Conservation (phyloP, 2,113 vertebrate species). For the Oreochromis spilurus region DNA sequence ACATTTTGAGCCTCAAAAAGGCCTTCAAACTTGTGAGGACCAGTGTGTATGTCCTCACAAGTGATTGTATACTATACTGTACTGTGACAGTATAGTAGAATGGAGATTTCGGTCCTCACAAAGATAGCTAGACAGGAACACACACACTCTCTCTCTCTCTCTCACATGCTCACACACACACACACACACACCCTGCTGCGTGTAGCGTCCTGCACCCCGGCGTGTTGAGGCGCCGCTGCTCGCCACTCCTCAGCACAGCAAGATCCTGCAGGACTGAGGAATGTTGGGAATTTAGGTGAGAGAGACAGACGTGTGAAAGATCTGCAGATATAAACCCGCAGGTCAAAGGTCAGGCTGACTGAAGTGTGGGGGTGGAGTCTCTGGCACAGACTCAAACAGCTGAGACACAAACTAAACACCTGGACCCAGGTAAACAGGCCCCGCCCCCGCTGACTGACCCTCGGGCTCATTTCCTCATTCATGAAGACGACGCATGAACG, state of each 20-base stretch:
- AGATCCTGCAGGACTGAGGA: constrained; percentile 43
- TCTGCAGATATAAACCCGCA: not conserved
- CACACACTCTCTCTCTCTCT: not conserved
- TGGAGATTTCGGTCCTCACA: too few relatives aligned
- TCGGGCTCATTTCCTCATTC: too few relatives aligned
- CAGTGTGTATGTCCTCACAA: not conserved
- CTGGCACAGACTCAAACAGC: not conserved
- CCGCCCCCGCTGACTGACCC: not conserved
- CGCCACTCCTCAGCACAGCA: not conserved
- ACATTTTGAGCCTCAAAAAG: too few relatives aligned
- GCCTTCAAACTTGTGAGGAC: too few relatives aligned
- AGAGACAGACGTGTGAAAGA: not conserved
- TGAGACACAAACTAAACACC: not conserved
- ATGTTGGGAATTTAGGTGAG: constrained; percentile 43
- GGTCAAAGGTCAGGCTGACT: not conserved
- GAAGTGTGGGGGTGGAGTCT: not conserved
- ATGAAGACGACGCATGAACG: too few relatives aligned
- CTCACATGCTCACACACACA: not conserved
- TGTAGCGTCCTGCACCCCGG: not conserved
- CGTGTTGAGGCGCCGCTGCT: not conserved
- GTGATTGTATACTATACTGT: too few relatives aligned
- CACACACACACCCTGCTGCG: not conserved
- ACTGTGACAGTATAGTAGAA: too few relatives aligned
- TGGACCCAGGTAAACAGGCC: not conserved
- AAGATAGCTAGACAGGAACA: too few relatives aligned